These are phyloP conservation scores for Thaumatotibia leucotreta DNA, from an alignment of 1,140 invertebrate genomes.

Conservation along the genomic window DNA sequence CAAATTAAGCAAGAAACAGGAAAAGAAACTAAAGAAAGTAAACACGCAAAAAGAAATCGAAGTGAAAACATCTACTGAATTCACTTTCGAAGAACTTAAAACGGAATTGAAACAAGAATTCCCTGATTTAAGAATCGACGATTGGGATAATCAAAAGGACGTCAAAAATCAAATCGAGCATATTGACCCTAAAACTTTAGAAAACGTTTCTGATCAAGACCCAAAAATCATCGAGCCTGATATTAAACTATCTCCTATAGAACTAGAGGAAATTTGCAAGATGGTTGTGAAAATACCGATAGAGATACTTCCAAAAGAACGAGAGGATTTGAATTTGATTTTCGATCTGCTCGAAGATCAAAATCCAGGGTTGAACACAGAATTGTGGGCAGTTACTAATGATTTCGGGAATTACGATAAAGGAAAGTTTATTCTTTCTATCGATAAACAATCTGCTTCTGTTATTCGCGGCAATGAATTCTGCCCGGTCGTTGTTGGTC, in stretches of 20 bases:
- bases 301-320: slow-evolving; percentile 43
- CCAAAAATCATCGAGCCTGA: slow-evolving; percentile 18
- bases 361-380: slow-evolving; percentile 58
- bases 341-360: slow-evolving; percentile 58
- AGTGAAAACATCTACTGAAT: slow-evolving; percentile 4
- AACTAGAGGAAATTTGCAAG: slow-evolving; percentile 29
- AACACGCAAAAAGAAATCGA: neutral
- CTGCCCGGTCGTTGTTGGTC: slow-evolving; percentile 40
- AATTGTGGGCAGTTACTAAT: slow-evolving; percentile 44
- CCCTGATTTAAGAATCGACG: slow-evolving; percentile 9
- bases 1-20: slow-evolving; percentile 27
- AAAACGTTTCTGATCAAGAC: slow-evolving; percentile 13
- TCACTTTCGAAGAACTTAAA: neutral
- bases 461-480: slow-evolving; percentile 45
- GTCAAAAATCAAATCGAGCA: neutral
- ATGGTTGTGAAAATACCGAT: slow-evolving; percentile 44
- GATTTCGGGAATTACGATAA: slow-evolving; percentile 29
- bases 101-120: slow-evolving; percentile 10
- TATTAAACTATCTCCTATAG: slow-evolving; percentile 9
- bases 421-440: slow-evolving; percentile 44
- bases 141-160: neutral
- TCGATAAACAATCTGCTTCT: slow-evolving; percentile 48
- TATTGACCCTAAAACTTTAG: neutral
- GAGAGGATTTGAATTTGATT: slow-evolving; percentile 52
- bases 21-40: slow-evolving; percentile 3